Conservation (phyloP, 2,888 invertebrate species). For the Ypsolopha scabrella region DNA sequence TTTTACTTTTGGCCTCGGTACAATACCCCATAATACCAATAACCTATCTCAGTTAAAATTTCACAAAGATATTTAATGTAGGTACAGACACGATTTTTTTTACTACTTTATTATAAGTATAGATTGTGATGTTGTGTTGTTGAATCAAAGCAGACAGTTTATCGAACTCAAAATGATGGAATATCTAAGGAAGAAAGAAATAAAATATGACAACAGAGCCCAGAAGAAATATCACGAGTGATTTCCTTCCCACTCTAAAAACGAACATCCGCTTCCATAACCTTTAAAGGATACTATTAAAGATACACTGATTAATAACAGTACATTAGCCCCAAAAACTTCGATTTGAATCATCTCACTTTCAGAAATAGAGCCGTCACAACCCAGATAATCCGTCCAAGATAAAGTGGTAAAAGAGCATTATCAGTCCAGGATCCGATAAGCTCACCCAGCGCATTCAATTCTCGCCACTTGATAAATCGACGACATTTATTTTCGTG, state of each 20-base stretch:
- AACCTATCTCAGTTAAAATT: no score
- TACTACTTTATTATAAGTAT: no score
- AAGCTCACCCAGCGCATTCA: slow-evolving; percentile 27
- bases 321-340: slow-evolving; percentile 26
- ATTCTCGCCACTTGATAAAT: slow-evolving; percentile 47
- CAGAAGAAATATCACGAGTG: not conserved
- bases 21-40: not conserved
- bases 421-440: slow-evolving; percentile 40
- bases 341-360: slow-evolving; percentile 2
- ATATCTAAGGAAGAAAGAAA: not conserved
- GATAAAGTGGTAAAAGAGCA: slow-evolving; percentile 46
- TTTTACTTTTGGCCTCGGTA: no score
- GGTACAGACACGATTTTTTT: no score
- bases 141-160: no score
- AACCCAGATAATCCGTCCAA: slow-evolving; percentile 39
- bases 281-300: not conserved
- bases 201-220: not conserved
- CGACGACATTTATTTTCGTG: slow-evolving; percentile 55
- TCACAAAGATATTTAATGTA: no score
- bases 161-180: no score
- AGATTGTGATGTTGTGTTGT: no score
- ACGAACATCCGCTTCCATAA: not conserved
- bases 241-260: not conserved
- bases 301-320: slow-evolving; percentile 16
- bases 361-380: slow-evolving; percentile 45